Conservation (phyloP, 2,797 vertebrate species). For the Microhierax caerulescens region DNA sequence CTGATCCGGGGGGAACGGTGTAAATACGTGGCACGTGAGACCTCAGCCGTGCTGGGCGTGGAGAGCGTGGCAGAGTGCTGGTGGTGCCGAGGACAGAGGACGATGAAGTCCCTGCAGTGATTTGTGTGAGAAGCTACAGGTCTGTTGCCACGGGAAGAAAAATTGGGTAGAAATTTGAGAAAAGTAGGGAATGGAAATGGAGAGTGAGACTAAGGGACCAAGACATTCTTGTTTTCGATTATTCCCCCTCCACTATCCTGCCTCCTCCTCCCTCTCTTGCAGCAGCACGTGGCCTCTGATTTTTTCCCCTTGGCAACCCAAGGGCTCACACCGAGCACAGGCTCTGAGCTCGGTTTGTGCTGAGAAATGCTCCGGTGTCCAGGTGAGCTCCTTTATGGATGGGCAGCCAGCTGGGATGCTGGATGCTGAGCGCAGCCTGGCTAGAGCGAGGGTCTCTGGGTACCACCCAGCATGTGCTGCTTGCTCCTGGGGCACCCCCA, state of each 20-base stretch:
- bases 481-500: rapidly evolving
- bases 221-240: not conserved
- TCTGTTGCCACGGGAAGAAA: not conserved
- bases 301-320: not conserved
- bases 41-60: rapidly evolving
- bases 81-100: not conserved
- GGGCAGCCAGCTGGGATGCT: not conserved
- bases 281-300: not conserved
- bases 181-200: not conserved
- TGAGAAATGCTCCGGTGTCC: rapidly evolving
- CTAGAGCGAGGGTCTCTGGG: not conserved
- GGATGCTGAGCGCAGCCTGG: not conserved
- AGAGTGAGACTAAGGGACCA: rapidly evolving
- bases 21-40: rapidly evolving
- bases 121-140: not conserved
- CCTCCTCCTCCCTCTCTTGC: not conserved
- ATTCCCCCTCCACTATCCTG: not conserved
- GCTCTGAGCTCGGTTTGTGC: not conserved
- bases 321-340: rapidly evolving
- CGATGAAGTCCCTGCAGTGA: not conserved
- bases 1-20: not conserved
- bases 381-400: not conserved
- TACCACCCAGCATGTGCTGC: rapidly evolving
- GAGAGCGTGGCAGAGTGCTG: not conserved
- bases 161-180: not conserved